These are phyloP conservation scores for Argyrosomus japonicus DNA, from an alignment of 2,113 vertebrate species.

Conservation along the genomic window DNA sequence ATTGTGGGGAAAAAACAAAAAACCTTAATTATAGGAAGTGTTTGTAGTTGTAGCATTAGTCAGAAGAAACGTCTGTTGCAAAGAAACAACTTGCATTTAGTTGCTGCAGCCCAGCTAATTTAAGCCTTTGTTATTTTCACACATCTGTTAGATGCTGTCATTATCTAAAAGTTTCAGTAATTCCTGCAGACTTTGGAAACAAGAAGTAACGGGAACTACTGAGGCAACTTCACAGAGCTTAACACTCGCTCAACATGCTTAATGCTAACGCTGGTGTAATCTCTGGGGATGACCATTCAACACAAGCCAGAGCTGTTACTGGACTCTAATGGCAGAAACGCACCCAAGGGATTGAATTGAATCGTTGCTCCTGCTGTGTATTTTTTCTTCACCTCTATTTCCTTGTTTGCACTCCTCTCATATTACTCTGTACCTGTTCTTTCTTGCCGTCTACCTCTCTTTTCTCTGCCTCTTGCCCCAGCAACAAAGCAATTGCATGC, in stretches of 20 bases:
- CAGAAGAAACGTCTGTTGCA: neutral
- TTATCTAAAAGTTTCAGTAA: slow-evolving; percentile 21
- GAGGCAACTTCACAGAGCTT: slow-evolving; percentile 20
- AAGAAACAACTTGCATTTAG: neutral
- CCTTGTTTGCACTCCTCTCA: slow-evolving; percentile 22
- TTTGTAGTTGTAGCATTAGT: slow-evolving; percentile 6
- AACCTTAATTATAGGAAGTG: slow-evolving; percentile 19
- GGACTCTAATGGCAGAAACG: slow-evolving; percentile 49
- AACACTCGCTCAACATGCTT: slow-evolving; percentile 2
- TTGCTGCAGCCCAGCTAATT: slow-evolving; percentile 14
- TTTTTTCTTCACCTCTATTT: slow-evolving; percentile 31
- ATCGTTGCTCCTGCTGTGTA: slow-evolving; percentile 31
- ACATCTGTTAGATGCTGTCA: neutral
- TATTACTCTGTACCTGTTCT: slow-evolving; percentile 19
- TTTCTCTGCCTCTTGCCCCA: slow-evolving; percentile 4
- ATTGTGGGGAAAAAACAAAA: slow-evolving; percentile 3
- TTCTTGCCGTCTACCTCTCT: neutral
- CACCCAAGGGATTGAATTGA: slow-evolving; percentile 36
- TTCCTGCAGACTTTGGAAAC: slow-evolving; percentile 31
- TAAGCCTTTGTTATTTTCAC: slow-evolving; percentile 6
- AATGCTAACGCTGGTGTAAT: slow-evolving; percentile 28
- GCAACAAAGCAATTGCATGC: slow-evolving; percentile 21
- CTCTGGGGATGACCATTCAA: slow-evolving; percentile 54
- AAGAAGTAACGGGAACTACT: slow-evolving; percentile 39
- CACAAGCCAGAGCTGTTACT: slow-evolving; percentile 33